Evolutionary conservation across 1,140 invertebrate species (phyloP), one percentile per base, ranked within the genome.

Genomic region (Tetramorium alpestre): DNA sequence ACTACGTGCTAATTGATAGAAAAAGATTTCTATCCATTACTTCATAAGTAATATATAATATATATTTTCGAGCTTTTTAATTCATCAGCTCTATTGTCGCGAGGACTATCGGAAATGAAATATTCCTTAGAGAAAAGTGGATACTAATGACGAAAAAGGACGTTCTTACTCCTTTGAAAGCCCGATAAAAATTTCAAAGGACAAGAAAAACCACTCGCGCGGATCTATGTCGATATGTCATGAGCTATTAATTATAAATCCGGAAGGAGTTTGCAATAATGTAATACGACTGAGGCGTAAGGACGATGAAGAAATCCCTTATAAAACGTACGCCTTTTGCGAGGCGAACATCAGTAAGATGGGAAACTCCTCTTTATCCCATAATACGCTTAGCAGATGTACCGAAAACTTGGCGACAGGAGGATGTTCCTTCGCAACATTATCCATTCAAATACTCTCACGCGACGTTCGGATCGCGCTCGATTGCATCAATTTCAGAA

Each of bases 321-420:
- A 49, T 44, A 87, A 18, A 60, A 51, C 60, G 22, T 41, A 28
- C 51, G 22, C 1, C 47, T 64, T 41, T 81, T 49, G 69, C 49
- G 28, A n/a, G 41, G 11, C 69, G 28, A 82, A 58, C 22, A 87
- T 76, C 22, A 44, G 25, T 33, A 77, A 41, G 70, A 85, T 49
- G 51, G 67, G 58, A 86, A 51, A 28, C 49, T 85, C 47, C 67
- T 44, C 73, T 85, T 88, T 80, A 89, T 89, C 88, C 56, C 18
- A 38, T 89, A 88, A 89, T 86, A 64, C 73, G 87, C 81, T 87
- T 88, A 88, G 28, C 67, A 88, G 87, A 88, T 89, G 80, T 85
- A 85, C 80, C 87, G 65, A 89, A 89, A 89, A 85, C 70, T 88
- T 64, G 47, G 38, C n/a, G 73, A 51, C 60, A 65, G 38, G 11